Base-by-base conservation (phyloP, 2,888 invertebrate species). In the Netelia fuscicornis region DNA sequence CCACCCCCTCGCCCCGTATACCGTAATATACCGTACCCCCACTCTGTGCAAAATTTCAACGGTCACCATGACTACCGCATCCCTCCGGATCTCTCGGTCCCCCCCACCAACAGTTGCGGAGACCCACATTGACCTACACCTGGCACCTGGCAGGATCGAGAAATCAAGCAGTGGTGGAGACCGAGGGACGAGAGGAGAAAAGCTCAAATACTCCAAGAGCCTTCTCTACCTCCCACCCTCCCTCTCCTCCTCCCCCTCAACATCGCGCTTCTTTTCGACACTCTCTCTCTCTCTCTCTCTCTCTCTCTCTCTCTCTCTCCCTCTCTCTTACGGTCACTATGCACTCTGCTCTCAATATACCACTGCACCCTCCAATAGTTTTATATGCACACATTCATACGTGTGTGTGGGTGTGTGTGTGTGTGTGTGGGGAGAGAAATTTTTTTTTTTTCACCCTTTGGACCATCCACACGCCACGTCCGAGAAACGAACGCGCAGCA, bases 61-160 rank as follows among this genome's bases (percentile, higher is more conserved):
- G 82, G 93, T 93, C 86, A 85, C 88, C 92, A 93, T 93, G 92
- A 81, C 91, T 89, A 93, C 93, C 89, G 91, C 91, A 92, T 92
- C 92, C 93, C 92, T 91, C 90, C 30, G 30, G 11, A 20, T 56
- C 62, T 56, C 52, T 90, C 91, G 90, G 91, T 89, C 90, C 68
- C 80, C 89, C 89, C 90, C 84, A 83, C 56, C 11, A 54, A n/a
- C 44, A 60, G 30, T 62, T 30, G 23, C 37, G 67, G 72, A 76
- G 84, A 77, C 75, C 70, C 85, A 72, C 85, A 82, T 85, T 85
- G 85, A 85, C 85, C 85, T 85, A 85, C 85, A 85, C 85, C 85
- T 85, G 85, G 67, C 86, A 81, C 88, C 86, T 88, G 91, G 90
- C 90, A 90, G 91, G 90, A 90, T 79, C 81, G 75, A 70, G 81